phyloP scores from a whole-genome alignment of 2,888 invertebrate species.

The Dusona sp. region DNA sequence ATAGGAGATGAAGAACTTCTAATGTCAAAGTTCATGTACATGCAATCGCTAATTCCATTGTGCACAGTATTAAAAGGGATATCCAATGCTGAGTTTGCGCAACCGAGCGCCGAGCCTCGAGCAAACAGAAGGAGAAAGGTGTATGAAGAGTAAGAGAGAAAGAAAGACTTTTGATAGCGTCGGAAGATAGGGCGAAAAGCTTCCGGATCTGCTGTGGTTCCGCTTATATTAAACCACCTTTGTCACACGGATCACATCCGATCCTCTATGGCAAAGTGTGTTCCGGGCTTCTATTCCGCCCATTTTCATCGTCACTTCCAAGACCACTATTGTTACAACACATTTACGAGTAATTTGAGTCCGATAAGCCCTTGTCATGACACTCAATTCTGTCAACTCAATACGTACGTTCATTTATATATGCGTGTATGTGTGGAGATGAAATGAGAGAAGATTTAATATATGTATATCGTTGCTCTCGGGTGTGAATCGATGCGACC shows the following conservation, averaged over 20 bases:
- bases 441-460: neutral
- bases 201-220: constrained; percentile 29
- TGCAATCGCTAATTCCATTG: constrained; percentile 58
- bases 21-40: constrained; percentile 61
- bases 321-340: constrained; percentile 26
- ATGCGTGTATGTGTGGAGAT: neutral
- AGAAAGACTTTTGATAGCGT: constrained; percentile 15
- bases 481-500: constrained; percentile 59
- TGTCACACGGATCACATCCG: constrained; percentile 39
- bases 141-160: neutral
- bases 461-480: neutral
- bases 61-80: constrained; percentile 28
- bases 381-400: constrained; percentile 5
- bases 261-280: constrained; percentile 19
- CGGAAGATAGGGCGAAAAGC: constrained; percentile 27
- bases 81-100: constrained; percentile 28
- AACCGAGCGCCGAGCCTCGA: constrained; percentile 25
- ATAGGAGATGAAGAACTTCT: constrained; percentile 32
- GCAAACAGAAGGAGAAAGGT: constrained; percentile 31
- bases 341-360: constrained; percentile 35
- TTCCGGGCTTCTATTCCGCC: constrained; percentile 5
- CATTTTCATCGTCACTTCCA: neutral
- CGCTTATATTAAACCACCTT: constrained; percentile 37
- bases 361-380: neutral
- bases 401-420: neutral